These are phyloP conservation scores for Scolanthus callimorphus DNA, from an alignment of 92 coral and sea anemone species.

Conservation along the genomic window DNA sequence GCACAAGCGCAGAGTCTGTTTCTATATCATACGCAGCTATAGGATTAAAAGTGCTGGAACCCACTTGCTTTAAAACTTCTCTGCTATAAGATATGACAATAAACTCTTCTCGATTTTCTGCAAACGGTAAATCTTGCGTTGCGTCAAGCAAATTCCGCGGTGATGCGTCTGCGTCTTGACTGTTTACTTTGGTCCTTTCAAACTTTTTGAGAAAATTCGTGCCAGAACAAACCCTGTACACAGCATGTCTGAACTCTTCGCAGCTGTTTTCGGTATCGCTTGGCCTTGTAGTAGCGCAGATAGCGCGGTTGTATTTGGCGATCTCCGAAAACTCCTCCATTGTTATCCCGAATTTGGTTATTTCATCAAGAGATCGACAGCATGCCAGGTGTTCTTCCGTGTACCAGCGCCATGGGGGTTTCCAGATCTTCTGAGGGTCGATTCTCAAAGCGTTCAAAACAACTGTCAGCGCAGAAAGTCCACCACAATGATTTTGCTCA, in stretches of 20 bases:
- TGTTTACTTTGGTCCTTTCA: too few relatives aligned
- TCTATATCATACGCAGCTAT: too few relatives aligned
- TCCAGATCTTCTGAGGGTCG: constrained; percentile 70
- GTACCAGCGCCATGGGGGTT: constrained; percentile 85
- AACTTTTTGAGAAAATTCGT: too few relatives aligned
- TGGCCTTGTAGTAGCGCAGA: constrained; percentile 46
- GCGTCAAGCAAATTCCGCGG: too few relatives aligned
- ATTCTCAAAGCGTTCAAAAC: constrained; percentile 65
- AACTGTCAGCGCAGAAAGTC: constrained; percentile 64
- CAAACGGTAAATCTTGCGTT: too few relatives aligned
- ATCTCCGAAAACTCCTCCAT: constrained; percentile 63
- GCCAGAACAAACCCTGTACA: constrained; percentile 37
- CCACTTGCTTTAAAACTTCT: too few relatives aligned
- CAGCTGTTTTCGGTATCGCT: constrained; percentile 5
- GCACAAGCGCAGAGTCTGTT: too few relatives aligned
- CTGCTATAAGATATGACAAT: too few relatives aligned
- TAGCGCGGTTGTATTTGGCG: constrained; percentile 70
- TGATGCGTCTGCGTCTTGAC: too few relatives aligned
- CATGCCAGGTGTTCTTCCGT: constrained; percentile 65
- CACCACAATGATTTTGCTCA: constrained; percentile 77
- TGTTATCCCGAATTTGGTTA: constrained; percentile 55
- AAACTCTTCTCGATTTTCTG: too few relatives aligned
- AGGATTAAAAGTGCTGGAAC: too few relatives aligned
- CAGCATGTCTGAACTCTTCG: constrained; percentile 23
- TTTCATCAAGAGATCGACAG: constrained; percentile 61